Evolutionary conservation across 53 echinoderm and acorn worm genomes (phyloP).

Genomic region (Holothuria scabra): DNA sequence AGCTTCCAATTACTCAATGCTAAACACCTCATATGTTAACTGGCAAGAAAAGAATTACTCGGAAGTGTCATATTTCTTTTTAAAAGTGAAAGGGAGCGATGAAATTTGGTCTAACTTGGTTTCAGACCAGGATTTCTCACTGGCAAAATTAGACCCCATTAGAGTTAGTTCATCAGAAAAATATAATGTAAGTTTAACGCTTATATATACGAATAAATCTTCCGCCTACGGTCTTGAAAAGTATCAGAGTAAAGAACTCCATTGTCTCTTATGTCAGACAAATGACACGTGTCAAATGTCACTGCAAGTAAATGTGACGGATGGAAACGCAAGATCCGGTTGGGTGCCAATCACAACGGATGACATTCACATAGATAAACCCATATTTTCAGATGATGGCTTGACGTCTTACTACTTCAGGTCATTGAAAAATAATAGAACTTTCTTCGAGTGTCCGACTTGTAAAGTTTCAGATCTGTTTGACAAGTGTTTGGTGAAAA

Average conservation of each 20-base stretch:
- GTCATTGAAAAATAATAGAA: background rate
- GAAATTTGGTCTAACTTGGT: background rate
- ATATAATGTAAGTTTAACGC: background rate
- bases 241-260: background rate
- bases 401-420: background rate
- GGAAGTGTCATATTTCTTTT: slow-evolving; percentile 9
- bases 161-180: background rate
- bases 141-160: background rate
- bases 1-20: too few species aligned
- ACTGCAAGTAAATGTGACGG: background rate
- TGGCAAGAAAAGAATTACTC: too few species aligned
- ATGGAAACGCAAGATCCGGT: background rate
- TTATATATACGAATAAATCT: slow-evolving; percentile 5
- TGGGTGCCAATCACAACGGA: background rate
- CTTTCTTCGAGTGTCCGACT: background rate
- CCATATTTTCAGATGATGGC: background rate
- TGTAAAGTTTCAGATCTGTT: background rate
- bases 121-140: background rate
- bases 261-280: background rate
- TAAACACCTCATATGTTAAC: too few species aligned
- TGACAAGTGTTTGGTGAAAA: slow-evolving; percentile 4
- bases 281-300: slow-evolving; percentile 8
- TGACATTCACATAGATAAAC: background rate
- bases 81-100: background rate
- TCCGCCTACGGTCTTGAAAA: slow-evolving; percentile 30